Base-by-base conservation (phyloP, 2,797 vertebrate species). In the Siniperca scherzeri region DNA sequence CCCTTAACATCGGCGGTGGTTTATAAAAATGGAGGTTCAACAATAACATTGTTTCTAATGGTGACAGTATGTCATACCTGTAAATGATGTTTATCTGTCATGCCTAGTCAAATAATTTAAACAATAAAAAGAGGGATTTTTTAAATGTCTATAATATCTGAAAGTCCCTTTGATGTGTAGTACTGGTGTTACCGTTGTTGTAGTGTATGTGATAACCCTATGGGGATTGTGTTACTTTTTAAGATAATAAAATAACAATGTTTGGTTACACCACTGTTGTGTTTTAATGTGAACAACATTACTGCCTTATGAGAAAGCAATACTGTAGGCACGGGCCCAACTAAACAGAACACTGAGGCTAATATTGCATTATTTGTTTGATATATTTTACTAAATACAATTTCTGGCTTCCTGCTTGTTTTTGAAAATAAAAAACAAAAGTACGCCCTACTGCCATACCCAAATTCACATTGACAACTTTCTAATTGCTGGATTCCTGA, bases 221-320 rank as follows among this genome's bases (percentile, higher is more conserved):
- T 97, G 97, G 97, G 97, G 97, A 97, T 97, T 96, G 97, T 99
- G 98, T 97, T 98, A 98, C 97, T 99, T 99, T 99, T 98, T 99
- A 98, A 98, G 95, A 98, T 97, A 99, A 99, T 99, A 99, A 99
- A 96, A 98, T 97, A 97, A 98, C 97, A 96, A 92, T 93, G 94
- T 99, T 98, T 98, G 97, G 95, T 97, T 98, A 98, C 94, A 95
- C 55, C 50, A 40, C 2, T 73, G 77, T 84, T 55, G 33, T 50
- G 59, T 68, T 77, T 80, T 55, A 50, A 64, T 85, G n/a, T 25
- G 22, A 56, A 50, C 3, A 22, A 48, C 21, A 8, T 25, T 16
- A 4, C 21, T 46, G 25, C 7, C 12, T 6, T 21, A 9, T 36
- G 30, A 27, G 14, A 16, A 30, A 55, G 17, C 3, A 11, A 25